phyloP scores from a whole-genome alignment of 92 coral and sea anemone genomes.

The Nematostella vectensis region DNA sequence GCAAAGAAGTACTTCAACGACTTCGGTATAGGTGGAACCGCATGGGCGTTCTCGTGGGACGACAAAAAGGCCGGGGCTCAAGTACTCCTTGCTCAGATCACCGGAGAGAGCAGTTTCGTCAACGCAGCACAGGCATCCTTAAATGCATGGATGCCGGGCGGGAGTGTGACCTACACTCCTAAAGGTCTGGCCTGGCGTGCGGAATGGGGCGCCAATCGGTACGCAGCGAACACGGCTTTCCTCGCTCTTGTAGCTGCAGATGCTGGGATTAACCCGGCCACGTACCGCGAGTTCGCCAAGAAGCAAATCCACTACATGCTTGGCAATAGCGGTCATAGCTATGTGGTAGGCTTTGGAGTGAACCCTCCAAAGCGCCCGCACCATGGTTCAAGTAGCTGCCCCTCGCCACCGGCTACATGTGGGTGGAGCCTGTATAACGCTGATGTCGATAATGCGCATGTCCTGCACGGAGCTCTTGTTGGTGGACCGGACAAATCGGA shows the following conservation, averaged over 20 bases:
- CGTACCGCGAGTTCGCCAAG: constrained; percentile 51
- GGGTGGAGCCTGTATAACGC: constrained; percentile 23
- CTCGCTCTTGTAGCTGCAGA: constrained; percentile 80
- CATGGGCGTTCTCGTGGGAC: constrained; percentile 79
- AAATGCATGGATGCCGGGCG: constrained; percentile 66
- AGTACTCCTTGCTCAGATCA: constrained; percentile 48
- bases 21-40: constrained; percentile 29
- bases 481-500: constrained; percentile 75
- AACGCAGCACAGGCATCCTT: constrained; percentile 34
- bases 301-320: constrained; percentile 71
- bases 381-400: constrained; percentile 73
- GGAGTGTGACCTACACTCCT: constrained; percentile 55
- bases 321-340: constrained; percentile 81
- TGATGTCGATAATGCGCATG: constrained; percentile 67
- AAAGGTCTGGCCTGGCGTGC: constrained; percentile 89
- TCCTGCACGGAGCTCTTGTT: constrained; percentile 67
- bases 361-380: constrained; percentile 76
- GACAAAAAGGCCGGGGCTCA: constrained; percentile 74
- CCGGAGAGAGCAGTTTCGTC: constrained; percentile 36
- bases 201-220: constrained; percentile 82
- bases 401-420: constrained; percentile 47
- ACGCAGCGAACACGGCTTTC: constrained; percentile 86
- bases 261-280: constrained; percentile 40
- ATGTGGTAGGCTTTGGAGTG: constrained; percentile 71
- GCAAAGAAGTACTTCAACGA: constrained; percentile 56